Base-by-base conservation (phyloP, 2,797 vertebrate genomes). In the Spinibarbus caldwelli region DNA sequence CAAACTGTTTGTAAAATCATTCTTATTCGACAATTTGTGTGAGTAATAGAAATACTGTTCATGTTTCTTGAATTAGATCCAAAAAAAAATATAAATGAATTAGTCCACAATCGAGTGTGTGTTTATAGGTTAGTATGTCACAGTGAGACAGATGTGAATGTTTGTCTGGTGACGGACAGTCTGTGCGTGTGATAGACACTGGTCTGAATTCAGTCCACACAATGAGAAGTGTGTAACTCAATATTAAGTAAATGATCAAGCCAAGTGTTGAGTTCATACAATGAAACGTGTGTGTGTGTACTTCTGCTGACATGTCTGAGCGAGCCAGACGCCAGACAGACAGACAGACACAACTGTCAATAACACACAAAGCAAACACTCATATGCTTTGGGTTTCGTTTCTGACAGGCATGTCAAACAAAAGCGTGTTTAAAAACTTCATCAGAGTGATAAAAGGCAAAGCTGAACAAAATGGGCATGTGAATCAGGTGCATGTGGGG, bases 291-390 rank as follows among this genome's bases (percentile, higher is more conserved):
- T 77, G 21, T 77, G 21, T 78, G 68, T 80, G 70, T 43, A 77
- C 82, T 64, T 71, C 45, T 31, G 43, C 72, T 85, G 82, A 87
- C 70, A 78, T 29, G 59, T 41, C 82, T 68, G 75, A 77, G 23
- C 15, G 8, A 77, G 52, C 49, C 49, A 57, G 75, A 59, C 75
- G 10, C 54, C 23, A 26, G 21, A 3, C 31, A 76, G 73, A 76
- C 70, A 71, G 68, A 45, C 41, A 77, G 14, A 59, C 49, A 59
- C 75, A 78, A 78, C 75, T 38, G 52, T 78, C 75, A 78, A 78
- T 59, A 59, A 59, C 34, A 59, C 52, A 59, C 52, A 59, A 17
- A 54, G 11, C 52, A 59, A 64, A 64, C 59, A 64, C 59, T 57
- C 72, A 31, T 36, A 36, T 26, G 75, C 52, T 26, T n/a, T 38